These are phyloP conservation scores for Labeo calbasu DNA, from an alignment of 2,797 vertebrate genomes.

Conservation along the genomic window DNA sequence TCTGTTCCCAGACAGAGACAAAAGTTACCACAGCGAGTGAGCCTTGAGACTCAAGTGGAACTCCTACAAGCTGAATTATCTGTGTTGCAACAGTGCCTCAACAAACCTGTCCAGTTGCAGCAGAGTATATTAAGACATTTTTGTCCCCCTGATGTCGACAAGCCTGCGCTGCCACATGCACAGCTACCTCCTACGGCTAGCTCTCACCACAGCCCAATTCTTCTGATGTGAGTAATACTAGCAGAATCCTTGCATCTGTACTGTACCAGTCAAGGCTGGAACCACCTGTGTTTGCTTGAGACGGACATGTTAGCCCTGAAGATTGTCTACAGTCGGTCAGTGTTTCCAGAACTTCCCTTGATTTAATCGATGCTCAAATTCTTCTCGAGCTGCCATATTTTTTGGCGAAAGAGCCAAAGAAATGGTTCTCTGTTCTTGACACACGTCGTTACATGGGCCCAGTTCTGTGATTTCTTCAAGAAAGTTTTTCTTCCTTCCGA, in stretches of 20 bases:
- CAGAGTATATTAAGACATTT: neutral
- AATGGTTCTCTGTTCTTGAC: neutral
- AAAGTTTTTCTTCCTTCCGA: neutral
- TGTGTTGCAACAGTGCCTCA: neutral
- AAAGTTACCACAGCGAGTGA: neutral
- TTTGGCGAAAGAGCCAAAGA: neutral
- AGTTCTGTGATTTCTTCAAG: neutral
- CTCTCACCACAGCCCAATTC: neutral
- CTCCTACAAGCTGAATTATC: neutral
- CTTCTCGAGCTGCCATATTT: neutral
- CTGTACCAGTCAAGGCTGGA: conserved; percentile 8
- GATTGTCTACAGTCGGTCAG: neutral
- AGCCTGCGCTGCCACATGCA: neutral
- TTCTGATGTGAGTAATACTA: conserved; percentile 5
- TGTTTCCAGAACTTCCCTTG: neutral
- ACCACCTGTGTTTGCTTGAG: conserved; percentile 3
- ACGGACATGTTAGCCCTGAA: neutral
- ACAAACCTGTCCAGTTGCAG: neutral
- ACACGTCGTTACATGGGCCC: neutral
- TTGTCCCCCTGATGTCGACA: neutral
- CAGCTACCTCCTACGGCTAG: neutral
- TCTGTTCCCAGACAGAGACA: neutral
- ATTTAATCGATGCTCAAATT: neutral
- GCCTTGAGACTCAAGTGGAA: neutral
- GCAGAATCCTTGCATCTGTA: conserved; percentile 8